Base-by-base conservation (phyloP, 2,797 vertebrate genomes). In the Heliangelus exortis region DNA sequence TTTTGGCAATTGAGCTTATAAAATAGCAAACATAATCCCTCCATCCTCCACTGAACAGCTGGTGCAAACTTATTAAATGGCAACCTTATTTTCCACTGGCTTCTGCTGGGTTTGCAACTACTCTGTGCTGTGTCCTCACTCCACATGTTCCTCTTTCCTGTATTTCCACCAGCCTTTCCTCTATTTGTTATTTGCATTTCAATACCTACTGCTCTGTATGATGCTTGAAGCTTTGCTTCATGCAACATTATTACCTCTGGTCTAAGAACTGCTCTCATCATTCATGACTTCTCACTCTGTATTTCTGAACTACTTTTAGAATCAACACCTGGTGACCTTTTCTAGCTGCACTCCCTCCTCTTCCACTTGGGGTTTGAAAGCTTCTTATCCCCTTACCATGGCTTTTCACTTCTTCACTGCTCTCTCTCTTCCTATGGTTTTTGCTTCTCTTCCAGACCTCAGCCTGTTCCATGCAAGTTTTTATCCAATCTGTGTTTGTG, bases 231-330 rank as follows among this genome's bases (percentile, higher is more conserved):
- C 58, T 62, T 67, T 54, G 12, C 62, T 69, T 91, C 66, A 18
- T 53, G 53, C 13, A 22, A 16, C 50, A 47, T 48, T 93, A 53
- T 51, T 93, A 50, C 54, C 78, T 95, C 92, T 95, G 57, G 84
- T 92, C 77, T 86, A 29, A 7, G 7, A 36, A 18, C 66, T 87
- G 8, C 68, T 62, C 23, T 63, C 34, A 1, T 53, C 71, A 7
- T 53, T 91, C 73, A 43, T 21, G 7, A 54, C 76, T 87, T 91
- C 58, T 72, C 62, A 6, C 53, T 77, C 77, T 39, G 10, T 77
- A 71, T 82, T 83, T 77, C 76, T 63, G 61, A 69, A 12, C 78
- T 48, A 8, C 71, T 91, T 72, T 28, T 67, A 31, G 86, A 89
- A 78, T 28, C 79, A 63, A n/a, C 39, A 7, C 39, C 69, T 63